phyloP scores from a whole-genome alignment of 2,888 invertebrate species.

The Macrosoma leucophasiata region DNA sequence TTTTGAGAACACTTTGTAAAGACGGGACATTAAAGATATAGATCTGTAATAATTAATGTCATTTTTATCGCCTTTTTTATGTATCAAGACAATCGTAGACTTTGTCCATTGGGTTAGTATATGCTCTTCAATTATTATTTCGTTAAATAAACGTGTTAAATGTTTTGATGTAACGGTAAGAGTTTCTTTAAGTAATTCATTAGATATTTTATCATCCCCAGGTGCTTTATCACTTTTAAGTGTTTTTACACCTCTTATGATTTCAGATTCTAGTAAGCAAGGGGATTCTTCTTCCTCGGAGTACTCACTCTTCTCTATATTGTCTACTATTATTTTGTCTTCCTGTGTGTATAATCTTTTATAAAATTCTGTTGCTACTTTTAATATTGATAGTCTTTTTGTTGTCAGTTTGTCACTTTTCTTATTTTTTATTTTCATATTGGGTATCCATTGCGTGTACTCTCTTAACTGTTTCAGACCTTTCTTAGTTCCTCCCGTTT shows the following conservation, averaged over 20 bases:
- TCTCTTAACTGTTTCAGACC: slow-evolving; percentile 22
- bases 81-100: slow-evolving; percentile 19
- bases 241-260: slow-evolving; percentile 8
- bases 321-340: slow-evolving; percentile 4
- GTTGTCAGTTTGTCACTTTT: slow-evolving; percentile 9
- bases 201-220: slow-evolving; percentile 14
- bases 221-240: slow-evolving; percentile 13
- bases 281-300: slow-evolving; percentile 12
- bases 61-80: slow-evolving; percentile 24
- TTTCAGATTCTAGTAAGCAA: slow-evolving; percentile 8
- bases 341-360: slow-evolving; percentile 11
- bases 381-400: slow-evolving; percentile 14
- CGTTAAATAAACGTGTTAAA: slow-evolving; percentile 20
- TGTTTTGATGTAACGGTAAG: slow-evolving; percentile 2
- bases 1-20: slow-evolving; percentile 29
- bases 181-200: slow-evolving; percentile 8
- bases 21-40: slow-evolving; percentile 22
- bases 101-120: slow-evolving; percentile 21
- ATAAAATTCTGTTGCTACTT: slow-evolving; percentile 15
- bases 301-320: neutral
- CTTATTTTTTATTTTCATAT: slow-evolving; percentile 13
- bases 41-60: slow-evolving; percentile 26
- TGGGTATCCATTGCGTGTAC: slow-evolving; percentile 23
- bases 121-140: slow-evolving; percentile 15
- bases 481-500: slow-evolving; percentile 23